phyloP scores from a whole-genome alignment of 2,888 invertebrate genomes.

The Macrosiphum euphorbiae region DNA sequence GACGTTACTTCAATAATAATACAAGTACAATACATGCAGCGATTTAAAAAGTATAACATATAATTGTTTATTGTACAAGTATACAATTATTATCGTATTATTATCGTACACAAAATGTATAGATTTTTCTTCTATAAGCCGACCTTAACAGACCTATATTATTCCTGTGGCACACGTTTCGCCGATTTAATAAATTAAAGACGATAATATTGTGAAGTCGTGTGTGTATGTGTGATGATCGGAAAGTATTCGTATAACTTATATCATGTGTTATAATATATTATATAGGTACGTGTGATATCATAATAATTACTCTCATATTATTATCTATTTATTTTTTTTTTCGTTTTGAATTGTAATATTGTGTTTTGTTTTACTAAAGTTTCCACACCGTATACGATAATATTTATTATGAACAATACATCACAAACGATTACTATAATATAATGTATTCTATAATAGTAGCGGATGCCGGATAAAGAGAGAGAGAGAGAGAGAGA shows the following conservation, averaged over 20 bases:
- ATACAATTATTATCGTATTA: background rate
- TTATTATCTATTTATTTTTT: background rate
- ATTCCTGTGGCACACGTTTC: background rate
- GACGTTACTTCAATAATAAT: no score
- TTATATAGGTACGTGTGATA: background rate
- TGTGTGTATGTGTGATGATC: background rate
- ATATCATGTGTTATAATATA: no score
- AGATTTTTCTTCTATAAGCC: background rate
- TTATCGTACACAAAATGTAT: background rate
- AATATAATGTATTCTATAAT: background rate
- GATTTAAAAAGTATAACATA: background rate
- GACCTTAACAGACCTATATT: no score
- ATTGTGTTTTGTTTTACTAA: background rate
- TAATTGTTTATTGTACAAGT: background rate
- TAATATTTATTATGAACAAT: no score
- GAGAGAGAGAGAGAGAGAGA: background rate
- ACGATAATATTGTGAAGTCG: background rate
- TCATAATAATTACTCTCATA: background rate
- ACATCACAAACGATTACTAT: background rate
- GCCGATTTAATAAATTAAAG: background rate
- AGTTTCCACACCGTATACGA: no score
- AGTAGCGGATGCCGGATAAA: background rate
- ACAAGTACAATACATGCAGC: background rate
- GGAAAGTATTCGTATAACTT: no score
- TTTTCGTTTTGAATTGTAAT: background rate